Conservation (phyloP, 2,888 invertebrate species). For the Erebia palarica region DNA sequence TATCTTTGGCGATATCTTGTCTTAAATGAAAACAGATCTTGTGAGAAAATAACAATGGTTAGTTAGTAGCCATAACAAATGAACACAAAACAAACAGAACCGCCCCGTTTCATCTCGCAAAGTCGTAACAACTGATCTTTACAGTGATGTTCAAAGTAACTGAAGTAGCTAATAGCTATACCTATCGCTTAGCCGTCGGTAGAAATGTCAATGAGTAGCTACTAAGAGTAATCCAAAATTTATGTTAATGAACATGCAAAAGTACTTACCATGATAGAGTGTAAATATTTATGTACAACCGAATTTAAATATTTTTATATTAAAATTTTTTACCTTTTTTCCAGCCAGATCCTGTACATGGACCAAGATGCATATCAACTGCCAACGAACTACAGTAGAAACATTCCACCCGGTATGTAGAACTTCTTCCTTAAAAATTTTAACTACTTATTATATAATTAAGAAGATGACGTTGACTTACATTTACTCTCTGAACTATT, state of each 20-base stretch:
- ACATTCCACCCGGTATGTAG: slow-evolving; percentile 77
- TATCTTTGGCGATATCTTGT: background rate
- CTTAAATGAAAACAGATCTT: background rate
- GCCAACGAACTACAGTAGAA: slow-evolving; percentile 77
- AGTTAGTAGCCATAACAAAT: slow-evolving; percentile 26
- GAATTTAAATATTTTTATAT: slow-evolving; percentile 42
- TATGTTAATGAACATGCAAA: no score
- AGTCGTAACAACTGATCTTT: slow-evolving; percentile 18
- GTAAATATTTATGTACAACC: slow-evolving; percentile 31
- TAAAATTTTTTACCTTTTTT: slow-evolving; percentile 66
- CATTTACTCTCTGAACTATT: no score
- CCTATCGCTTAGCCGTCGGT: background rate
- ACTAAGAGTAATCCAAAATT: background rate
- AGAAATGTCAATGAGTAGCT: background rate
- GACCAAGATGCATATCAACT: slow-evolving; percentile 76
- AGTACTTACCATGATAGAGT: no score
- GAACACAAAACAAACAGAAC: slow-evolving; percentile 23
- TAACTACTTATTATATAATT: background rate
- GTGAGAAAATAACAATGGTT: slow-evolving; percentile 26
- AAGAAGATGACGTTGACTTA: background rate
- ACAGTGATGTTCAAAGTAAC: slow-evolving; percentile 4
- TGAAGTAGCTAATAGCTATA: background rate
- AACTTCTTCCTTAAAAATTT: slow-evolving; percentile 15
- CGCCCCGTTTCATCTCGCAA: background rate
- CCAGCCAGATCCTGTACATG: slow-evolving; percentile 82